Evolutionary conservation across 2,113 vertebrate genomes (phyloP).

Genomic region (Dissostichus mawsoni): DNA sequence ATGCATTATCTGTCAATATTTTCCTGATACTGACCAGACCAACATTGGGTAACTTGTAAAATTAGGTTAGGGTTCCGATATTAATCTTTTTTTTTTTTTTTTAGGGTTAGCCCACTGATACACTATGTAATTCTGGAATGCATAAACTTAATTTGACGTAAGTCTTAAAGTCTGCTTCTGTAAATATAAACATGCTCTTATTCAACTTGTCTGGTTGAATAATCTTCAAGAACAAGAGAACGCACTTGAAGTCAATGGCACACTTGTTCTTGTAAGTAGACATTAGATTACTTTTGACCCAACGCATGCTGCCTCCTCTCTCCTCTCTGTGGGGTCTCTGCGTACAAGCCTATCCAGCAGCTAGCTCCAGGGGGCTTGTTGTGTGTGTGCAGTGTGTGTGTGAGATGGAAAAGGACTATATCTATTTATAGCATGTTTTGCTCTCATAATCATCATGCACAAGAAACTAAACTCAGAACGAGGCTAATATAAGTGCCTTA

Average conservation of each 20-base stretch:
- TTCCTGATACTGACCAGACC: background rate
- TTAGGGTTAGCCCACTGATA: background rate
- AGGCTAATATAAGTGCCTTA: conserved; percentile 1
- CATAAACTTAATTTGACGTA: background rate
- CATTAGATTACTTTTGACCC: conserved; percentile 30
- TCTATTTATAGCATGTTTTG: conserved; percentile 43
- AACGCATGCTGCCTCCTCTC: conserved; percentile 13
- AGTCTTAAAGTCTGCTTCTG: background rate
- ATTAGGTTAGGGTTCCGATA: background rate
- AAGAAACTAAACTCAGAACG: background rate
- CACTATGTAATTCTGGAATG: background rate
- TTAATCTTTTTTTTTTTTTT: background rate
- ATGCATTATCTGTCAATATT: background rate
- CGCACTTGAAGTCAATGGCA: background rate
- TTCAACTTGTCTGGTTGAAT: conserved; percentile 8
- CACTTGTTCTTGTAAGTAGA: background rate
- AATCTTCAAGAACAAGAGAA: background rate
- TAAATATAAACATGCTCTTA: conserved; percentile 1
- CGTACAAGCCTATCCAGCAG: background rate
- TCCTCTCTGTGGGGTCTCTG: conserved; percentile 11
- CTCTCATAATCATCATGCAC: conserved; percentile 3
- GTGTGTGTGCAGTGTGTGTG: background rate
- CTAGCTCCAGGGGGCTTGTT: conserved; percentile 9
- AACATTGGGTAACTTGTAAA: background rate
- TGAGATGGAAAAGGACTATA: background rate